Conservation (phyloP, 2,888 invertebrate species). For the Notocelia uddmanniana region DNA sequence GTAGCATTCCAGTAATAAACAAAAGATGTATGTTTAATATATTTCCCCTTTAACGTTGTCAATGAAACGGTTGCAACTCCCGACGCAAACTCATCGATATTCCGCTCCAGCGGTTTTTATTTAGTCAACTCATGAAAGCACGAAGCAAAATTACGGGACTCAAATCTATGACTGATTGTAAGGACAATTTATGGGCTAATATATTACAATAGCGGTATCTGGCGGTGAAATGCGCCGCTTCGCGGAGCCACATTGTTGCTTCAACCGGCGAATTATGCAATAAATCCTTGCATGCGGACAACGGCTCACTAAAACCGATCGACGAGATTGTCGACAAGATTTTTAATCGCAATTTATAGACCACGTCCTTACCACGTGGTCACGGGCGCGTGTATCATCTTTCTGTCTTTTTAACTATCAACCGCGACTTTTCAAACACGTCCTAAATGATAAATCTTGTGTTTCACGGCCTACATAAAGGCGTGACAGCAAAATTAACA, state of each 20-base stretch:
- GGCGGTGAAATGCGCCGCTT: slow-evolving; percentile 55
- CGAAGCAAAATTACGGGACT: slow-evolving; percentile 46
- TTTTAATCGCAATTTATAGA: slow-evolving; percentile 51
- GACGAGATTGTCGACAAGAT: slow-evolving; percentile 49
- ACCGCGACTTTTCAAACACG: slow-evolving; percentile 31
- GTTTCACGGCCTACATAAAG: slow-evolving; percentile 55
- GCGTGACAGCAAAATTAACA: slow-evolving; percentile 66
- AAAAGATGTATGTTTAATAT: slow-evolving; percentile 24
- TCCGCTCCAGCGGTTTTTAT: slow-evolving; percentile 35
- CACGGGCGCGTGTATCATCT: slow-evolving; percentile 32
- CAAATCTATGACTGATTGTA: slow-evolving; percentile 56
- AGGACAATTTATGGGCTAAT: slow-evolving; percentile 65
- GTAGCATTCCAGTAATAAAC: slow-evolving; percentile 22
- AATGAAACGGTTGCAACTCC: slow-evolving; percentile 14
- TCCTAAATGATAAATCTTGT: slow-evolving; percentile 63
- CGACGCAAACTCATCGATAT: slow-evolving; percentile 30
- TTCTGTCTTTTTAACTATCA: slow-evolving; percentile 18
- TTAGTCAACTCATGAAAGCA: slow-evolving; percentile 39
- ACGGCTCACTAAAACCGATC: slow-evolving; percentile 50
- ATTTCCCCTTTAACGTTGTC: slow-evolving; percentile 12
- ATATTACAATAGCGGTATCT: slow-evolving; percentile 64
- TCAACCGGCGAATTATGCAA: slow-evolving; percentile 53
- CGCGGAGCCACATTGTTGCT: slow-evolving; percentile 58
- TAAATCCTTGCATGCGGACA: slow-evolving; percentile 52
- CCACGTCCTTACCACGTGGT: slow-evolving; percentile 52